Conservation (phyloP, 2,797 vertebrate species). For the Coregonus ussuriensis region DNA sequence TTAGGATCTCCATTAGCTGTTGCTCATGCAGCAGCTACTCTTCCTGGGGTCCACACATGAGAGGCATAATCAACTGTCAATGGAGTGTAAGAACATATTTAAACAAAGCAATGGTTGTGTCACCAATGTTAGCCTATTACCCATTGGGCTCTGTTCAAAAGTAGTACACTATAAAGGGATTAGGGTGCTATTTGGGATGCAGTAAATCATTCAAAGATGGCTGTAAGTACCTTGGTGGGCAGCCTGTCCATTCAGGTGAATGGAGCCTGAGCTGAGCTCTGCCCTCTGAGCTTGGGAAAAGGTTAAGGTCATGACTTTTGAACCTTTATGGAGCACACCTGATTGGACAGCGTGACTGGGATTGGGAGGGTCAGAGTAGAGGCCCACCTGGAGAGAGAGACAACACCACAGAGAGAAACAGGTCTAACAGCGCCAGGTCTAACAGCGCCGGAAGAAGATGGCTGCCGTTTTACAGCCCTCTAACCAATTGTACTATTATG, state of each 20-base stretch:
- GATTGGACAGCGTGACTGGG: conserved; percentile 63
- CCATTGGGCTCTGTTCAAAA: too few relatives aligned
- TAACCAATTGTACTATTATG: too few relatives aligned
- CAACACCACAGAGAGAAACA: neutral
- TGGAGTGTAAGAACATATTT: neutral
- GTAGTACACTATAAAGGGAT: neutral
- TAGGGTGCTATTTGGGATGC: neutral
- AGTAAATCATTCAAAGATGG: neutral
- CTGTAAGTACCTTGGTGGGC: conserved; percentile 48
- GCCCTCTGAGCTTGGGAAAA: conserved; percentile 78
- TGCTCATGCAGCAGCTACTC: too few relatives aligned
- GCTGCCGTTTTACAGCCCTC: too few relatives aligned
- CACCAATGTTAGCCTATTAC: too few relatives aligned
- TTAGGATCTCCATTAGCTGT: too few relatives aligned
- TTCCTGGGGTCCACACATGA: neutral
- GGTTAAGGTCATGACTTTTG: conserved; percentile 76
- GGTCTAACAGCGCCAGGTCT: too few relatives aligned
- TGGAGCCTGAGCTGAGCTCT: conserved; percentile 34
- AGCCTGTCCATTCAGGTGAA: conserved; percentile 14
- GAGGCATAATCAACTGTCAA: neutral
- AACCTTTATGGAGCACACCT: conserved; percentile 60
- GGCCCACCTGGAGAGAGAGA: conserved; percentile 77
- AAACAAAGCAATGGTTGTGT: neutral
- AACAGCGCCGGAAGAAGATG: too few relatives aligned
- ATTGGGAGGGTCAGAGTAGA: conserved; percentile 79